A percentile compares a stretch with the other conserved stretches of the same genome.
These are phyloP conservation scores for Ennomos fuscantarius DNA, from an alignment of 2,888 invertebrate species.

Conservation along the genomic window DNA sequence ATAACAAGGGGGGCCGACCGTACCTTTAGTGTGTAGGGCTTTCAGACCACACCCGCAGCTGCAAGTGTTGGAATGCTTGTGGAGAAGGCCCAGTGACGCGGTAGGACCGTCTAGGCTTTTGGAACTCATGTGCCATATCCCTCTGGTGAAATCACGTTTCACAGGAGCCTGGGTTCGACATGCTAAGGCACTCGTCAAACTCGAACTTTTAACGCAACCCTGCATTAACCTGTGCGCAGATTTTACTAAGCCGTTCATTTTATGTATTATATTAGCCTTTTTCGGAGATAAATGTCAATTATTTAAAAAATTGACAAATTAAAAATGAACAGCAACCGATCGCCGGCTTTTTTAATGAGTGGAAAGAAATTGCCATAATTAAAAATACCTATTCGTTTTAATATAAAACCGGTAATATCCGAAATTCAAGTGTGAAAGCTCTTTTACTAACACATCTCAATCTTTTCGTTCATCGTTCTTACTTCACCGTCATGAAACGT, in stretches of 20 bases:
- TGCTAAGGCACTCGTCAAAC: constrained; percentile 66
- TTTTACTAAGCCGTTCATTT: constrained; percentile 89
- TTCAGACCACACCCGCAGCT: constrained; percentile 88
- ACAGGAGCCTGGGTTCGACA: constrained; percentile 71
- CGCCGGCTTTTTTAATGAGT: no score
- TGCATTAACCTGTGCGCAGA: constrained; percentile 83
- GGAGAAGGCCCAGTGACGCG: constrained; percentile 67
- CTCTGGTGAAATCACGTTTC: constrained; percentile 88
- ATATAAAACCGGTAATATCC: constrained; percentile 10
- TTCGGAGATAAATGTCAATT: constrained; percentile 34
- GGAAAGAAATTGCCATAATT: no score
- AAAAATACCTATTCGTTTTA: background rate
- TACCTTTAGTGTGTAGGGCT: constrained; percentile 90
- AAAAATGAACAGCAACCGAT: no score
- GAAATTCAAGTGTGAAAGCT: constrained; percentile 1
- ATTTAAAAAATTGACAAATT: constrained; percentile 49
- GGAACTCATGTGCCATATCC: constrained; percentile 90
- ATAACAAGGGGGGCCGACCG: background rate
- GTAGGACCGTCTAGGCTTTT: constrained; percentile 66
- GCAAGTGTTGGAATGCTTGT: constrained; percentile 87
- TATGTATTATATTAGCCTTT: constrained; percentile 48
- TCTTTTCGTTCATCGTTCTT: no score
- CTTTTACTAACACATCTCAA: background rate
- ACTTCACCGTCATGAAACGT: no score
- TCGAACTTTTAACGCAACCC: constrained; percentile 67